Evolutionary conservation across 2,113 vertebrate genomes (phyloP).

Genomic region (Syngnathoides biaculeatus): DNA sequence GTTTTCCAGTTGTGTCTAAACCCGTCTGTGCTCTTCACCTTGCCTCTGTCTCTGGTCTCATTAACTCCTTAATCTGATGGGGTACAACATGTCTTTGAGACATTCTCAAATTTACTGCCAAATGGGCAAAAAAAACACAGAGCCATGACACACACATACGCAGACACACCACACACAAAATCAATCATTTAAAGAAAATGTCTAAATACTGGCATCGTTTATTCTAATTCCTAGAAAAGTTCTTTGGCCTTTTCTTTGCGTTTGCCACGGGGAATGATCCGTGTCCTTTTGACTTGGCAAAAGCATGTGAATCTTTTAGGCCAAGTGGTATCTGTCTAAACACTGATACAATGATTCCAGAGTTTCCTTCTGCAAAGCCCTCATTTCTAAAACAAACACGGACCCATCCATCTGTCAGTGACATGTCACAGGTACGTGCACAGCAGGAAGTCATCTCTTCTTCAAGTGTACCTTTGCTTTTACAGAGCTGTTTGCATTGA

Average conservation of each 20-base stretch:
- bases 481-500: neutral
- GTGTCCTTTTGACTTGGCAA: slow-evolving; percentile 19
- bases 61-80: slow-evolving; percentile 51
- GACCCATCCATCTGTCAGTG: slow-evolving; percentile 61
- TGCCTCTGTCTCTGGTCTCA: slow-evolving; percentile 55
- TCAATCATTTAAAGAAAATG: neutral
- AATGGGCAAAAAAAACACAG: slow-evolving; percentile 35
- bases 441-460: slow-evolving; percentile 55
- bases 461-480: neutral
- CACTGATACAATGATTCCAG: slow-evolving; percentile 65
- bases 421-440: slow-evolving; percentile 45
- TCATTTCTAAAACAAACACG: slow-evolving; percentile 67
- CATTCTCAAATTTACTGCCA: slow-evolving; percentile 39
- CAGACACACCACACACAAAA: neutral
- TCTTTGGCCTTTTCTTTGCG: neutral
- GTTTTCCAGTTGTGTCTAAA: slow-evolving; percentile 71
- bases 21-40: slow-evolving; percentile 37
- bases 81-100: slow-evolving; percentile 34
- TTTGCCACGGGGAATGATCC: slow-evolving; percentile 4
- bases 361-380: slow-evolving; percentile 59
- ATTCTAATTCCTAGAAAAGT: neutral
- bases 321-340: slow-evolving; percentile 69
- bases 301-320: slow-evolving; percentile 33
- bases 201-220: neutral
- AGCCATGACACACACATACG: slow-evolving; percentile 8